Evolutionary conservation across 2,113 vertebrate genomes (phyloP).

Genomic region (Pogonocichla stellata): DNA sequence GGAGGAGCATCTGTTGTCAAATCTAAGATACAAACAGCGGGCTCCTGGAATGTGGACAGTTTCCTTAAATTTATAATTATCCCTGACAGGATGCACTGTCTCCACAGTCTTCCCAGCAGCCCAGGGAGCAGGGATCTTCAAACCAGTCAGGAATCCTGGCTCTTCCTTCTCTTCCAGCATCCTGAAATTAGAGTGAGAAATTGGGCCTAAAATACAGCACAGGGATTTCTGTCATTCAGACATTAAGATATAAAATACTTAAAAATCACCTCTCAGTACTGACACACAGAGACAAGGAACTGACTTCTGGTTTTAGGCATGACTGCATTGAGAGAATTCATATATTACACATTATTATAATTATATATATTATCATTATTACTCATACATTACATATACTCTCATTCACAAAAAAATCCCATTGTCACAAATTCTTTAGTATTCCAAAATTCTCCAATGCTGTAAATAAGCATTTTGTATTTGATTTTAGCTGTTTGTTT

Average conservation of each 20-base stretch:
- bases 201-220: neutral
- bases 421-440: neutral
- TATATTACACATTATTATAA: neutral
- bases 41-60: constrained; percentile 97
- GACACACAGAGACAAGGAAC: neutral
- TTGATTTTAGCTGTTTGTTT: neutral
- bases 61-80: constrained; percentile 99
- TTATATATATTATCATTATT: neutral
- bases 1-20: constrained; percentile 95
- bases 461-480: neutral
- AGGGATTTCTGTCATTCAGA: neutral
- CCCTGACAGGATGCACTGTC: constrained; percentile 95
- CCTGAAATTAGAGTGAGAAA: constrained; percentile 65
- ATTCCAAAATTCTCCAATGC: neutral
- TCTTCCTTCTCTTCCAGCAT: constrained; percentile 96
- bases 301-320: neutral
- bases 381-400: no score
- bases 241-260: neutral
- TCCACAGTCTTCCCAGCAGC: constrained; percentile 98
- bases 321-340: neutral
- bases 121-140: constrained; percentile 98
- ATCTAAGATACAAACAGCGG: constrained; percentile 94
- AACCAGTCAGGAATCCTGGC: constrained; percentile 93
- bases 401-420: neutral
- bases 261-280: neutral